phyloP scores from a whole-genome alignment of 2,888 invertebrate species.

The Smittia sp. region DNA sequence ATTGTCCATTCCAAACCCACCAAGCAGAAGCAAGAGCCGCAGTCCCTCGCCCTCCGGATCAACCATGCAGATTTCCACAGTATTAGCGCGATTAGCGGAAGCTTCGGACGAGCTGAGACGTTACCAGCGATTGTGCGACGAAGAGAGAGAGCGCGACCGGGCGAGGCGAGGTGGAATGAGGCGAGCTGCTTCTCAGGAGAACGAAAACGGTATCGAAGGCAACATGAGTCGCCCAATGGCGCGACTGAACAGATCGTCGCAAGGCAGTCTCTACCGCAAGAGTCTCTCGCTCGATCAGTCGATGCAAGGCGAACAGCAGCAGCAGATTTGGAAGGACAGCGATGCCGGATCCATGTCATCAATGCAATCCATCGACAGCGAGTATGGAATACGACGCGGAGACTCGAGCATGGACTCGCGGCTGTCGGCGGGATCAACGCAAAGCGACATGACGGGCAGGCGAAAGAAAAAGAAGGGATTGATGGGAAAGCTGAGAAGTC shows the following conservation, averaged over 20 bases:
- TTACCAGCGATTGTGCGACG: constrained; percentile 56
- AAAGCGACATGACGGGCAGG: constrained; percentile 73
- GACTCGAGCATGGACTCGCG: constrained; percentile 80
- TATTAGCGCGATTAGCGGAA: constrained; percentile 63
- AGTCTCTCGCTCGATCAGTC: constrained; percentile 70
- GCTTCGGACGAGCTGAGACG: constrained; percentile 68
- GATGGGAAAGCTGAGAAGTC: constrained; percentile 78
- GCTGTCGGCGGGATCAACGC: constrained; percentile 78
- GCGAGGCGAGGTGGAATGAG: constrained; percentile 52
- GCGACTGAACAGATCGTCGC: constrained; percentile 48
- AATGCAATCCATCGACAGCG: constrained; percentile 73
- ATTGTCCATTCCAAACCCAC: constrained; percentile 46
- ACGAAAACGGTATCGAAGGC: constrained; percentile 56
- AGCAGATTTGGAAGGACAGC: constrained; percentile 78
- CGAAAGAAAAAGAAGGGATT: constrained; percentile 78
- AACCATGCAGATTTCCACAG: constrained; percentile 49
- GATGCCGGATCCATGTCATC: constrained; percentile 78
- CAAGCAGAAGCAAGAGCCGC: constrained; percentile 47
- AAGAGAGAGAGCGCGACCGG: constrained; percentile 57
- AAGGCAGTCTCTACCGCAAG: constrained; percentile 63
- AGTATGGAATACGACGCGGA: constrained; percentile 60
- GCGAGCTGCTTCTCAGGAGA: constrained; percentile 63
- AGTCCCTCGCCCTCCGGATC: constrained; percentile 48
- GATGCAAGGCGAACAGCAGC: constrained; percentile 56
- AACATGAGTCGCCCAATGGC: constrained; percentile 49